These are phyloP conservation scores for Heliothis subflexa DNA, from an alignment of 1,140 invertebrate genomes.

Conservation along the genomic window DNA sequence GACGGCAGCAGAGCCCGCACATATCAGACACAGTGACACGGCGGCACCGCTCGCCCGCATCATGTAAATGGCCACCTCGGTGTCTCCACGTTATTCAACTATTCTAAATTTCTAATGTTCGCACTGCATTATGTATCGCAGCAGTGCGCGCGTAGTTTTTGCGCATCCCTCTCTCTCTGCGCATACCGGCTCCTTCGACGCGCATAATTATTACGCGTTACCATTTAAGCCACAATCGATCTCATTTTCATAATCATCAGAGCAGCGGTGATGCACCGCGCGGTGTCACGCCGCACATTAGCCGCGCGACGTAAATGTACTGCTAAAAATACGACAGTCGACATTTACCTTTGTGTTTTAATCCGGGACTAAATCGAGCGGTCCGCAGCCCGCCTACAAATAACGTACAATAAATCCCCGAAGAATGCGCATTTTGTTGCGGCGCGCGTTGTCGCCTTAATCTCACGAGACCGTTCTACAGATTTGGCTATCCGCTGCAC, in stretches of 20 bases:
- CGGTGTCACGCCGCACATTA: slow-evolving; percentile 43
- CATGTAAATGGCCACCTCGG: slow-evolving; percentile 7
- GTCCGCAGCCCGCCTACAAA: slow-evolving; percentile 56
- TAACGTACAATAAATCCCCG: slow-evolving; percentile 67
- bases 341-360: slow-evolving; percentile 66
- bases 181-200: neutral
- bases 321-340: slow-evolving; percentile 62
- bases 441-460: slow-evolving; percentile 26
- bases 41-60: neutral
- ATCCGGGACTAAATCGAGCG: slow-evolving; percentile 51
- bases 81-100: slow-evolving; percentile 7
- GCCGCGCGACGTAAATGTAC: slow-evolving; percentile 45
- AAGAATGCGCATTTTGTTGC: slow-evolving; percentile 64
- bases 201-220: slow-evolving; percentile 7
- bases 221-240: slow-evolving; percentile 36
- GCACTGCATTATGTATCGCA: slow-evolving; percentile 35
- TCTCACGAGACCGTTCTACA: slow-evolving; percentile 41
- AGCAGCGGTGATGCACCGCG: slow-evolving; percentile 47
- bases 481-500: slow-evolving; percentile 24
- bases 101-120: slow-evolving; percentile 29
- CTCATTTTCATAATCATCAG: slow-evolving; percentile 30
- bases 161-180: neutral
- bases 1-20: too few relatives aligned
- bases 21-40: too few relatives aligned
- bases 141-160: neutral